Base-by-base conservation (phyloP, 2,113 vertebrate species). In the Prionailurus bengalensis region DNA sequence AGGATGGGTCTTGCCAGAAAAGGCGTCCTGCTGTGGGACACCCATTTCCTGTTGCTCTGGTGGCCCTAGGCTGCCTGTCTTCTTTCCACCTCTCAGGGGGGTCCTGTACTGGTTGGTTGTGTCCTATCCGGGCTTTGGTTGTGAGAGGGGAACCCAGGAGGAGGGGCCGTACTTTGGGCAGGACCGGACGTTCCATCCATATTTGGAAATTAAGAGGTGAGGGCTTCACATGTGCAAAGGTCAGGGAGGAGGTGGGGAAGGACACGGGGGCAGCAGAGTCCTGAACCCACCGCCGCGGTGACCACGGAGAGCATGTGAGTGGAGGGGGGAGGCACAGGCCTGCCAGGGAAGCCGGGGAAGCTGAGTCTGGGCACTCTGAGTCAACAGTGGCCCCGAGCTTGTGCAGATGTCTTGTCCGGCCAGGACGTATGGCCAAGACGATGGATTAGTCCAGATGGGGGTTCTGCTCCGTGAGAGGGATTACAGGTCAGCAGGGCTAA, bases 281-380 rank as follows among this genome's bases (percentile, higher is more conserved):
- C 36, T 4, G 16, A 73, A 21, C 31, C 7, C 27, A 3, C 36
- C 25, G 1, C 2, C 2, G 12, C 4, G 1, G 27, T 0, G 17
- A 7, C 31, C 11, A 19, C 1, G 25, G 58, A 36, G 63, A 42
- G 36, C 7, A 7, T 1, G 14, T 6, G 15, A 16, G 33, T 66
- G 1, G 84, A 48, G 1, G 0, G 16, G 48, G 66, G 66, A 71
- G 16, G 48, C 33, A 2, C 5, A 0, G 58, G 81, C 16, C 58
- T 17, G 2, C 36, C 1, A 16, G 65, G 65, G 84, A 70, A 16
- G 65, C 45, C 9, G 33, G 33, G 84, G 31, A 1, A 25, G 65
- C 11, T 3, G 55, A 66, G 16, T 11, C 0, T 0, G 19, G 42
- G 42, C 21, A 79, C 21, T 5, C 7, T 0, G 14, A 0, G 0